Percentiles rank a stretch among this genome's conserved stretches.
These are phyloP conservation scores for Heteropelma amictum DNA, from an alignment of 2,888 invertebrate species.

Conservation along the genomic window DNA sequence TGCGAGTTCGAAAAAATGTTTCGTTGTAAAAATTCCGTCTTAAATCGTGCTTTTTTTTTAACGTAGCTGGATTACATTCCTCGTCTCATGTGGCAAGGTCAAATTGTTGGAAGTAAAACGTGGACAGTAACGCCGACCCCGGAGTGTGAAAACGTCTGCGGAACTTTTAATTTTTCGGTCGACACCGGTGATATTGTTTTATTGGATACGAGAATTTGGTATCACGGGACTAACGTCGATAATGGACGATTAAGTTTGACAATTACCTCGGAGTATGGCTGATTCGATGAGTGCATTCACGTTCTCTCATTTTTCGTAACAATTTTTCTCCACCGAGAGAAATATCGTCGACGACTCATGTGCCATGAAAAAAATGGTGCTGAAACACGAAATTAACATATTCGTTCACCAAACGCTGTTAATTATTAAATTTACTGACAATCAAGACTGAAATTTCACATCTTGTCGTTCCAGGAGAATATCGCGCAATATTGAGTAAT, in stretches of 20 bases:
- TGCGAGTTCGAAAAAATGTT: neutral
- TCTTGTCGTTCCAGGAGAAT: too few relatives aligned
- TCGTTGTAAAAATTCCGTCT: too few relatives aligned
- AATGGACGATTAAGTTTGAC: conserved; percentile 91
- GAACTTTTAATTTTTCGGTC: conserved; percentile 86
- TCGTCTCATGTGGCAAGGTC: conserved; percentile 96
- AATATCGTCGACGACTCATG: too few relatives aligned
- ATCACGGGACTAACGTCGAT: conserved; percentile 90
- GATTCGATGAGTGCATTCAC: conserved; percentile 57
- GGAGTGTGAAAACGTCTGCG: conserved; percentile 90
- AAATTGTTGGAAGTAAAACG: conserved; percentile 90
- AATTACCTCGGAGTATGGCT: conserved; percentile 95
- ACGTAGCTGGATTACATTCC: conserved; percentile 93
- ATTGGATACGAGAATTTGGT: conserved; percentile 94
- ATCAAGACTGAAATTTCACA: too few relatives aligned
- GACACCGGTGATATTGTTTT: conserved; percentile 94
- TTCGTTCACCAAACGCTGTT: too few relatives aligned
- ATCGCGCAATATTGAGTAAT: too few relatives aligned
- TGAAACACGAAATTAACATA: too few relatives aligned
- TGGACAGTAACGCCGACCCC: conserved; percentile 92
- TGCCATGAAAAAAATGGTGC: too few relatives aligned
- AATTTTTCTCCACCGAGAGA: too few relatives aligned
- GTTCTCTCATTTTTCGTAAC: too few relatives aligned
- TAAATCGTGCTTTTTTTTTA: too few relatives aligned
- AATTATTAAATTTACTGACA: too few relatives aligned